Percentiles rank a stretch among this genome's conserved stretches.
These are phyloP conservation scores for Leptobrachium ailaonicum DNA, from an alignment of 2,113 vertebrate species.

Conservation along the genomic window DNA sequence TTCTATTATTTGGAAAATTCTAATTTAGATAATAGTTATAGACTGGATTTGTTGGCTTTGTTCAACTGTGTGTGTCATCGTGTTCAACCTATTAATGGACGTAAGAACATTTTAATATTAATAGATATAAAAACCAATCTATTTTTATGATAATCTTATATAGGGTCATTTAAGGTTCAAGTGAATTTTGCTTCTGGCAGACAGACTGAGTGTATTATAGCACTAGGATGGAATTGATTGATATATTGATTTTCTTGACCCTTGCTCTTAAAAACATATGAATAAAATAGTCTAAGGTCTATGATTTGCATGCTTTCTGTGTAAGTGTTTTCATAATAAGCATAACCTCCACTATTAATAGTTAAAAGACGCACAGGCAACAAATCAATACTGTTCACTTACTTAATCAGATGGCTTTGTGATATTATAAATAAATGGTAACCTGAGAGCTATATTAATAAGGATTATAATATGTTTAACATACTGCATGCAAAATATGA, in stretches of 20 bases:
- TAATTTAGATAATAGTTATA: neutral
- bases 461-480: too few species aligned
- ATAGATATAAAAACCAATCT: slow-evolving; percentile 1
- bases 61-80: slow-evolving; percentile 4
- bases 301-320: slow-evolving; percentile 32
- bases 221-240: slow-evolving; percentile 26
- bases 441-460: too few species aligned
- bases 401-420: neutral
- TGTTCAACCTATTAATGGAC: neutral
- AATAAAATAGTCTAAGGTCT: slow-evolving; percentile 30
- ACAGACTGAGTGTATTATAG: slow-evolving; percentile 34
- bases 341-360: slow-evolving; percentile 13
- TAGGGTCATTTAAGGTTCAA: slow-evolving; percentile 38
- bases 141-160: slow-evolving; percentile 34
- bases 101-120: neutral
- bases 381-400: slow-evolving; percentile 3
- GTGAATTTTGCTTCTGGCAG: slow-evolving; percentile 25
- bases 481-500: too few species aligned
- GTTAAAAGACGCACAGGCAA: neutral
- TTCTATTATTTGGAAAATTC: neutral
- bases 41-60: neutral
- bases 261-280: slow-evolving; percentile 35
- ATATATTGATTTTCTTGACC: slow-evolving; percentile 44
- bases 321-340: slow-evolving; percentile 28
- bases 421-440: too few species aligned